Percentiles rank a stretch among this genome's conserved stretches.
Conservation (phyloP, 2,888 invertebrate genomes). For the Aleiodes leptofemur region DNA sequence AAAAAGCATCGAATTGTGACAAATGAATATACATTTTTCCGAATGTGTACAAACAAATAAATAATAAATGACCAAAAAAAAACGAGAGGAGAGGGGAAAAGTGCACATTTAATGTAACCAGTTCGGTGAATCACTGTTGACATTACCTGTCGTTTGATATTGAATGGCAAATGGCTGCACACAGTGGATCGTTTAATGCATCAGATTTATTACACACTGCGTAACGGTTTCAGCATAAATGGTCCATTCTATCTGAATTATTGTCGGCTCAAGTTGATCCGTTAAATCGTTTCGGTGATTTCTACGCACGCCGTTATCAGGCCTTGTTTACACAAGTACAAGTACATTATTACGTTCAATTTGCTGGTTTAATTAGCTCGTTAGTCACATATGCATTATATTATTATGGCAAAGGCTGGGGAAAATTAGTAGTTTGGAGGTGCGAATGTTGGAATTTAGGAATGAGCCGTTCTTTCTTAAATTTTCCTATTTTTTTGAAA, state of each 20-base stretch:
- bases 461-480: too few relatives aligned
- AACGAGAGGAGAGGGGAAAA: neutral
- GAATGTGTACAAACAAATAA: neutral
- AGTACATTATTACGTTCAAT: too few relatives aligned
- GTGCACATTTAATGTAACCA: conserved; percentile 32
- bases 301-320: neutral
- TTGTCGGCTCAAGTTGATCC: conserved; percentile 50
- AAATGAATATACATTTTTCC: neutral
- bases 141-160: conserved; percentile 27
- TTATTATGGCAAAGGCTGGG: too few relatives aligned
- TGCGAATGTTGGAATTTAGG: too few relatives aligned
- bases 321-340: too few relatives aligned
- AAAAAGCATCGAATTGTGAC: neutral
- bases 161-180: conserved; percentile 32
- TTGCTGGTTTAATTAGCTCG: too few relatives aligned
- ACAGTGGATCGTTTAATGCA: conserved; percentile 44
- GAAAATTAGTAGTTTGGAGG: too few relatives aligned
- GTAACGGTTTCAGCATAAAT: conserved; percentile 54
- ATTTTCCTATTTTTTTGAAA: too few relatives aligned
- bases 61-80: neutral
- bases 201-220: conserved; percentile 53
- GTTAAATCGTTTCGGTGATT: conserved; percentile 51
- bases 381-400: too few relatives aligned
- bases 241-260: conserved; percentile 57
- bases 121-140: conserved; percentile 41